Evolutionary conservation across 1,140 invertebrate species (phyloP), one percentile per base, ranked within the genome.

Genomic region (Lepidurus couesii): DNA sequence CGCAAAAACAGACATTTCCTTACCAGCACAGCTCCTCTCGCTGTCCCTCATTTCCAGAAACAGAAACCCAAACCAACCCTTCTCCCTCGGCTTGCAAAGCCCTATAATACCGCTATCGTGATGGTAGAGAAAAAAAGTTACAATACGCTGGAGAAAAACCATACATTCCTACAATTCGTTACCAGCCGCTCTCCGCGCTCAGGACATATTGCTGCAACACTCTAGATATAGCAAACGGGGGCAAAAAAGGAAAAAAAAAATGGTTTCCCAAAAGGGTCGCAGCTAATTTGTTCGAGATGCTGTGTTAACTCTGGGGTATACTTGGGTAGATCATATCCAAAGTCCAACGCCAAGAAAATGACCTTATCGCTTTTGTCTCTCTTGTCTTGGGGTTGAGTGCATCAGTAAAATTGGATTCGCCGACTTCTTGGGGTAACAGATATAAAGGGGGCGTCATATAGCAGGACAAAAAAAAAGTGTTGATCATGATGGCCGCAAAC

Each of bases 1-100:
- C 53, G 53, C 8, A 65, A 65, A 65, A 65, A 65, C 53, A 65
- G 53, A 65, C 53, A 65, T 65, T 65, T 65, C 53, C n/a, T 65
- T 65, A 65, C 16, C 6, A 65, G 34, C 53, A 3, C 45, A 7
- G 45, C 45, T 47, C 16, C 5, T 21, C 53, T 65, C 53, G 9
- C 7, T 21, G 21, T 65, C 7, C n/a, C 53, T 65, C 53, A 65
- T 65, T 65, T 9, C 53, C 6, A 65, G 53, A 65, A 13, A 65
- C 53, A 13, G 21, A 65, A 16, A 13, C 53, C 10, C 6, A 65
- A 9, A 65, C 16, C 9, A 9, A 65, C 16, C 9, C 47, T 65
- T 65, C 13, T 65, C 8, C 16, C 53, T 65, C 3, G 34, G 34
- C 53, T 65, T 1, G 16, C 53, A n/a, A 9, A n/a, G 8, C n/a